These are phyloP conservation scores for Agrypnus murinus DNA, from an alignment of 2,888 invertebrate species.

Conservation along the genomic window DNA sequence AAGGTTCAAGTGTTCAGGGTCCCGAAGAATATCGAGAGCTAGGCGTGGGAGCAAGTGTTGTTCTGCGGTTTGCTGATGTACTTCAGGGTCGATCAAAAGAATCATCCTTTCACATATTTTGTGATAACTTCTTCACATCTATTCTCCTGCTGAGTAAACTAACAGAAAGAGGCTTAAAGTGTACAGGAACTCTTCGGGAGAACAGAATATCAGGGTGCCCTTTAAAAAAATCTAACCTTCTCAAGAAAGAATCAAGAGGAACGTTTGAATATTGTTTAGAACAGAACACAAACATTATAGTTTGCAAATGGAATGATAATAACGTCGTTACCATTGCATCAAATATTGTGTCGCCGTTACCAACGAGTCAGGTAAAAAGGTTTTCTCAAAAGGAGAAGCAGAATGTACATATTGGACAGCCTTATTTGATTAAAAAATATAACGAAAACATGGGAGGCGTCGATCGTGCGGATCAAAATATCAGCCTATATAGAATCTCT, in stretches of 20 bases:
- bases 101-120: constrained; percentile 4
- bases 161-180: not conserved
- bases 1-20: constrained; percentile 51
- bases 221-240: not conserved
- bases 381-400: not conserved
- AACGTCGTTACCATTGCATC: not conserved
- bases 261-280: constrained; percentile 17
- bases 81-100: not conserved
- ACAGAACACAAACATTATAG: too few relatives aligned
- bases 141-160: constrained; percentile 7
- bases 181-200: not conserved
- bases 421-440: not conserved
- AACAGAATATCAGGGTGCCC: not conserved
- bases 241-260: constrained; percentile 22
- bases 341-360: not conserved
- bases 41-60: constrained; percentile 49
- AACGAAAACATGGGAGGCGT: too few relatives aligned
- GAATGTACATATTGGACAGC: not conserved
- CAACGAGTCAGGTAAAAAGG: not conserved
- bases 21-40: constrained; percentile 31
- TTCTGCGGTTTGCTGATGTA: constrained; percentile 41
- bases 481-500: too few relatives aligned
- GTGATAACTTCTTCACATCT: constrained; percentile 38
- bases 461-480: too few relatives aligned
- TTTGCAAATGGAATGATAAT: not conserved